phyloP scores from a whole-genome alignment of 1,140 invertebrate genomes.

The Trissolcus basalis region DNA sequence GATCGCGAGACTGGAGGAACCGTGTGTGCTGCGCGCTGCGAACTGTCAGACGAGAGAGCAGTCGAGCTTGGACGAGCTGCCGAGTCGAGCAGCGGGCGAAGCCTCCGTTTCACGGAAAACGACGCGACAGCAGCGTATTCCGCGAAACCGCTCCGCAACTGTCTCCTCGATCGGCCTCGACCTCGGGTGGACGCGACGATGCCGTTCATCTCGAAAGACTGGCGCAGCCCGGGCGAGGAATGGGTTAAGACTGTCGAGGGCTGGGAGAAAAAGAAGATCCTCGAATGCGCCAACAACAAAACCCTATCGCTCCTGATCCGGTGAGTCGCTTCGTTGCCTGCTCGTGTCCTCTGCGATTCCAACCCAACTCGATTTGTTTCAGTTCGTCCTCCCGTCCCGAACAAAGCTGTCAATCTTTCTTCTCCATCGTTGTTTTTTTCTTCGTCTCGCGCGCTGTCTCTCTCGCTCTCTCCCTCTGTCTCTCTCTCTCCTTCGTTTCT shows the following conservation, averaged over 20 bases:
- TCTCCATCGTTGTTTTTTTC: not conserved
- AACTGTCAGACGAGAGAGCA: constrained; percentile 26
- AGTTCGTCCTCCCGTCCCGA: constrained; percentile 13
- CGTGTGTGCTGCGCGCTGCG: constrained; percentile 8
- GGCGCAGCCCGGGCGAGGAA: constrained; percentile 96
- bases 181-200: constrained; percentile 76
- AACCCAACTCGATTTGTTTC: not conserved
- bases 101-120: constrained; percentile 35
- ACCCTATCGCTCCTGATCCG: constrained; percentile 72
- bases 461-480: not conserved
- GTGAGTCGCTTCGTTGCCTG: constrained; percentile 58
- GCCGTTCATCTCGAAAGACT: constrained; percentile 96
- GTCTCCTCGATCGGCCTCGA: constrained; percentile 18
- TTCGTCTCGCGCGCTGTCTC: not conserved
- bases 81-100: constrained; percentile 6
- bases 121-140: constrained; percentile 41
- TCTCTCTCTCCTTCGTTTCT: constrained; percentile 4
- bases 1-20: constrained; percentile 22
- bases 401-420: not conserved
- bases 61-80: constrained; percentile 23
- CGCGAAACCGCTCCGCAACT: constrained; percentile 28
- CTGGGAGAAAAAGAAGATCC: constrained; percentile 96
- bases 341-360: not conserved
- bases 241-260: constrained; percentile 98
- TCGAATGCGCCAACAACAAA: constrained; percentile 83